phyloP scores from a whole-genome alignment of 2,888 invertebrate species.

The Oscheius sp. region DNA sequence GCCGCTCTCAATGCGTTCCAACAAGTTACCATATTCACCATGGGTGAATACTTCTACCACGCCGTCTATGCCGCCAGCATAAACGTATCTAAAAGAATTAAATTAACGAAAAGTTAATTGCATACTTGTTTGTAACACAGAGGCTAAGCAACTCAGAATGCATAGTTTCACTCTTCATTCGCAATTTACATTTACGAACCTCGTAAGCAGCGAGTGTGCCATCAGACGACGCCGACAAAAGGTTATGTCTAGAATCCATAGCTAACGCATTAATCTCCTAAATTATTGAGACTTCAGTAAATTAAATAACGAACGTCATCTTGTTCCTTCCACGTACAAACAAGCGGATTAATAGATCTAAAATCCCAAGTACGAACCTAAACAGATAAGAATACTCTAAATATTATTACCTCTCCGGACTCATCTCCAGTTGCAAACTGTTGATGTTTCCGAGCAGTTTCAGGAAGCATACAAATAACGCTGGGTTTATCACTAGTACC shows the following conservation, averaged over 20 bases:
- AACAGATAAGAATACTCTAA: not conserved
- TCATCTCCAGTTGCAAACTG: constrained; percentile 64
- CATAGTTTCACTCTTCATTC: constrained; percentile 62
- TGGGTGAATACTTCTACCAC: constrained; percentile 65
- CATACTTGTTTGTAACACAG: constrained; percentile 55
- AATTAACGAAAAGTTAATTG: not conserved
- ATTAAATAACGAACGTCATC: constrained; percentile 43
- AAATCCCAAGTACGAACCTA: constrained; percentile 65
- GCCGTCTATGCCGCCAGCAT: constrained; percentile 63
- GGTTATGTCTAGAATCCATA: constrained; percentile 43
- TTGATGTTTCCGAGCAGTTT: constrained; percentile 51
- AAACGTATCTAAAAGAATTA: constrained; percentile 51
- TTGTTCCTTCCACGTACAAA: constrained; percentile 60
- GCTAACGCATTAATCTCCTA: constrained; percentile 54
- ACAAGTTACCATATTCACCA: constrained; percentile 64
- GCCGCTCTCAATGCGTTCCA: constrained; percentile 61
- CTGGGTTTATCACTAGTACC: constrained; percentile 51
- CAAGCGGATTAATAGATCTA: constrained; percentile 43
- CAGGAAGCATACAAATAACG: constrained; percentile 51
- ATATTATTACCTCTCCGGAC: constrained; percentile 51
- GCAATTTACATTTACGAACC: constrained; percentile 50
- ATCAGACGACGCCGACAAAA: constrained; percentile 55
- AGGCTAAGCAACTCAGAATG: constrained; percentile 62
- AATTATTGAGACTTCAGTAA: not conserved
- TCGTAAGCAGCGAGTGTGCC: constrained; percentile 54